Evolutionary conservation across 2,888 invertebrate genomes (phyloP), one percentile per base, ranked within the genome.

Genomic region (Cordilura impudica): DNA sequence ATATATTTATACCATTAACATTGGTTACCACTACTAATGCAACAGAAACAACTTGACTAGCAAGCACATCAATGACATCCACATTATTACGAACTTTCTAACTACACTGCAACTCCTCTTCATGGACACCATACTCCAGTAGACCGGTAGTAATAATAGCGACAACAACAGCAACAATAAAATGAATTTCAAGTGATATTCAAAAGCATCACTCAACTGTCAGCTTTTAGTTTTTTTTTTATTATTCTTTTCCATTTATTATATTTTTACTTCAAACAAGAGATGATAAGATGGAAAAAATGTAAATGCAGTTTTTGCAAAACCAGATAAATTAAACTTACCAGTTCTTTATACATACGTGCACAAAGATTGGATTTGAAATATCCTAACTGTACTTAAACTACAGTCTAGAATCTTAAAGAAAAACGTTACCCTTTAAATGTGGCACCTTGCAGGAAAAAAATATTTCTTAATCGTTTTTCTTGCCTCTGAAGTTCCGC

Each of bases 1-100:
- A 79, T 67, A 79, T 79, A 79, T 79, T 79, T 79, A 60, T 63
- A 67, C 63, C 67, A 79, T 75, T 79, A 72, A 56, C 79, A 79
- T 79, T 79, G 75, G 75, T 75, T 72, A 72, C 66, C 70, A 65
- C 51, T 29, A 66, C 70, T 43, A 19, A 21, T 26, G 31, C 3
- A 10, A 12, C 56, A 29, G 23, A 29, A 12, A 26, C 29, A 8
- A 23, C 14, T 47, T 61, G 14, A 43, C 18, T 16, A 35, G 6
- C 35, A 53, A 21, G 0, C 31, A 29, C 16, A 10, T 51, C 47
- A 14, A 14, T 73, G 26, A 65, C n/a, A 49, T 35, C 29, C 47
- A 21, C 29, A 39, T 29, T 19, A 51, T 51, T 18, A 39, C 10
- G 21, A 12, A 45, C 29, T 35, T 12, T 14, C n/a, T 12, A 45